phyloP scores from a whole-genome alignment of 2,888 invertebrate species.

The Nemoura dubitans region DNA sequence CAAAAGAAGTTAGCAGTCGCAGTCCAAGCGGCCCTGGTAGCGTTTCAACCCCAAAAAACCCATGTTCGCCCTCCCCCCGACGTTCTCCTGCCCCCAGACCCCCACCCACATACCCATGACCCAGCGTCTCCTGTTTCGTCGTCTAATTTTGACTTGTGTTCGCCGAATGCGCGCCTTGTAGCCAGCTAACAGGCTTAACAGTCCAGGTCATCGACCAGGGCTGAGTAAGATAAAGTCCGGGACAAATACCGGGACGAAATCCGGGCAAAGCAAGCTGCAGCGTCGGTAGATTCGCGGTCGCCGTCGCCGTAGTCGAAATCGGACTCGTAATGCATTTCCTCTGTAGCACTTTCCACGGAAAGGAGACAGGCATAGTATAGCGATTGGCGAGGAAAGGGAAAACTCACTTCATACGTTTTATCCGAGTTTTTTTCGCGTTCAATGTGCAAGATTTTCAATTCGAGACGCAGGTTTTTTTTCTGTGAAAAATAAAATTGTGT shows the following conservation, averaged over 20 bases:
- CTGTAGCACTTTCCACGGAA: slow-evolving; percentile 26
- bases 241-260: not conserved
- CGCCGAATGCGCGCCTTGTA: not conserved
- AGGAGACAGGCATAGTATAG: not conserved
- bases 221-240: not conserved
- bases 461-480: not conserved
- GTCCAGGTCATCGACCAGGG: not conserved
- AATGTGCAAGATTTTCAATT: slow-evolving; percentile 34
- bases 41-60: not conserved
- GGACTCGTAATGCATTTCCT: slow-evolving; percentile 39
- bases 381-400: not conserved
- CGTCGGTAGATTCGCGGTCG: slow-evolving; percentile 24
- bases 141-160: slow-evolving; percentile 30
- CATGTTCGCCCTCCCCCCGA: not conserved
- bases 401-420: slow-evolving; percentile 20
- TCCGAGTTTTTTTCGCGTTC: slow-evolving; percentile 21
- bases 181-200: not conserved
- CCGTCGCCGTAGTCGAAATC: not conserved
- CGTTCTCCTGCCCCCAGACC: not conserved
- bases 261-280: not conserved
- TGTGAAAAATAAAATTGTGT: not conserved
- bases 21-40: not conserved
- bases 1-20: not conserved
- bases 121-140: not conserved
- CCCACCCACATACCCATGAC: not conserved